Percentiles rank a stretch among this genome's conserved stretches.
These are phyloP conservation scores for Cerastis leucographa DNA, from an alignment of 2,888 invertebrate genomes.

Conservation along the genomic window DNA sequence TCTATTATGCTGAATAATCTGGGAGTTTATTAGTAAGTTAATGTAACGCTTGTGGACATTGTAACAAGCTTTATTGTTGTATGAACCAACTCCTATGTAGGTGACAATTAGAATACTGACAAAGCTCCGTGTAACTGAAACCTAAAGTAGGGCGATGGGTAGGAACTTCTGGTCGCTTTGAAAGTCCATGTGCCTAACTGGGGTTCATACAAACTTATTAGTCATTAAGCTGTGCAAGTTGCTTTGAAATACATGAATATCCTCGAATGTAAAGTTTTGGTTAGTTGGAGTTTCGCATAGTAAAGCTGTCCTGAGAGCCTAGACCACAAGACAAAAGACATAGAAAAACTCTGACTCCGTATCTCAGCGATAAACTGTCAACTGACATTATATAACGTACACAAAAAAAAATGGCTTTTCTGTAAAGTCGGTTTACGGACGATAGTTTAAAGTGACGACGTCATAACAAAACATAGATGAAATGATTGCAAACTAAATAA, in stretches of 20 bases:
- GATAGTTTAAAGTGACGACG: too few relatives aligned
- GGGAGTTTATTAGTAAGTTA: slow-evolving; percentile 8
- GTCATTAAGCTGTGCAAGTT: slow-evolving; percentile 19
- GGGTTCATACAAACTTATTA: slow-evolving; percentile 23
- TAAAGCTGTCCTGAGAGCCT: not conserved
- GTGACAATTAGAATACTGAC: slow-evolving; percentile 33
- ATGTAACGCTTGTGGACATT: slow-evolving; percentile 22
- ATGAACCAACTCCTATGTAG: not conserved
- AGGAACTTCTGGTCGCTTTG: slow-evolving; percentile 21
- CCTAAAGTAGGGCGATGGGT: not conserved
- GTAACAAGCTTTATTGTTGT: slow-evolving; percentile 33
- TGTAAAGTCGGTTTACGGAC: too few relatives aligned
- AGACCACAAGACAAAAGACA: not conserved
- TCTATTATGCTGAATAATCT: slow-evolving; percentile 29
- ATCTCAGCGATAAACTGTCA: not conserved
- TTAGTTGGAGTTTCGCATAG: not conserved
- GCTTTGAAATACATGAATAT: slow-evolving; percentile 20
- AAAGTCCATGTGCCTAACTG: slow-evolving; percentile 3
- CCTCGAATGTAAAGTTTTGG: not conserved
- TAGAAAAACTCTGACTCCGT: not conserved
- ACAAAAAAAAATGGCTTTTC: too few relatives aligned
- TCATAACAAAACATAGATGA: too few relatives aligned
- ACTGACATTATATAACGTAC: not conserved
- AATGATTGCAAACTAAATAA: too few relatives aligned
- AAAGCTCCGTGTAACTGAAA: slow-evolving; percentile 14